A percentile compares a stretch with the other conserved stretches of the same genome.
Conservation (phyloP, 2,888 invertebrate genomes). For the Nebria salina region DNA sequence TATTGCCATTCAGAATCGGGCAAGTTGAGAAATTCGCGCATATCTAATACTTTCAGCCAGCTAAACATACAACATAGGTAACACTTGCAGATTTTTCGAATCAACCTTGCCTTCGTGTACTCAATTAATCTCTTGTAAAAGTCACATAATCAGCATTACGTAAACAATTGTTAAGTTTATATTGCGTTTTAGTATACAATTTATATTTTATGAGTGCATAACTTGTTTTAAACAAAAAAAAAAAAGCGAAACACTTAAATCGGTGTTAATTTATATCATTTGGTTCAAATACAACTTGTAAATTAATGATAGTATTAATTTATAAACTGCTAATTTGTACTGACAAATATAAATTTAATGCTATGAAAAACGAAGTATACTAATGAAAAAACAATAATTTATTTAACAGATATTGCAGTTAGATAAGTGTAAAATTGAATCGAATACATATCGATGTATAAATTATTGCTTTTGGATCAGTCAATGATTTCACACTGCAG, state of each 20-base stretch:
- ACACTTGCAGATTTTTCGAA: conserved; percentile 15
- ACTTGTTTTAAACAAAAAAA: neutral
- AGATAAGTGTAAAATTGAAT: neutral
- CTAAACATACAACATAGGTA: neutral
- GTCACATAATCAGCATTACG: conserved; percentile 4
- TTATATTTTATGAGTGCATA: neutral
- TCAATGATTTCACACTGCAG: neutral
- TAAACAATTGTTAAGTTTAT: conserved; percentile 7
- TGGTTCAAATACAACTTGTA: neutral
- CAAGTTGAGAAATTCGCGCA: conserved; percentile 19
- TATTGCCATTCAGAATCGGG: conserved; percentile 10
- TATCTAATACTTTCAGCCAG: conserved; percentile 9
- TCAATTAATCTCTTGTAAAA: conserved; percentile 7
- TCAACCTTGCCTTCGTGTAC: conserved; percentile 14
- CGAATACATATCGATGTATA: neutral
- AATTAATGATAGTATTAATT: neutral
- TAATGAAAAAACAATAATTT: neutral
- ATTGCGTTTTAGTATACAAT: neutral
- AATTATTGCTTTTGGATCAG: neutral
- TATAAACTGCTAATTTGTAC: neutral
- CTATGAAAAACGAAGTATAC: neutral
- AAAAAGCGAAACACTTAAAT: neutral
- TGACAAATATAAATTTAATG: neutral
- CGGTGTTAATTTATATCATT: neutral
- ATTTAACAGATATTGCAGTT: neutral